Base-by-base conservation (phyloP, 2,797 vertebrate genomes). In the Poecile montanus region DNA sequence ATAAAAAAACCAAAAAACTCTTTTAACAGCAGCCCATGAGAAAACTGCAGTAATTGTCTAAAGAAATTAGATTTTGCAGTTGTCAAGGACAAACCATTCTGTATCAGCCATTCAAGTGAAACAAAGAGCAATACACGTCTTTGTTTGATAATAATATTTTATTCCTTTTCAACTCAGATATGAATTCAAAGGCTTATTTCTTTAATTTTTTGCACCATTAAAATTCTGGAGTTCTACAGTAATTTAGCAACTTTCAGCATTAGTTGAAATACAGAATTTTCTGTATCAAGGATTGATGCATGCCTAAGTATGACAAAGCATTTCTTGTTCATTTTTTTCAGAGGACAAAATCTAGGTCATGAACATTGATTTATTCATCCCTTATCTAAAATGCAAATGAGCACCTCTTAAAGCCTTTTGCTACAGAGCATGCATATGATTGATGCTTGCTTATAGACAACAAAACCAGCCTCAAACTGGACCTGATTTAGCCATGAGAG, bases 261-360 rank as follows among this genome's bases (percentile, higher is more conserved):
- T 13, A 50, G 34, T 0, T 57, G 30, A 85, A 93, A 74, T 17
- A 56, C 53, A 78, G 10, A 45, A 48, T 36, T 54, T 68, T 76
- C 42, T 61, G 29, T 2, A 38, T 4, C 0, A 4, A 51, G 30
- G 12, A 58, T 20, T 1, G 2, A 44, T 13, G 22, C 6, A 27
- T 32, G 12, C 27, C 15, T 29, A 85, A 67, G 26, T 57, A 60
- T 74, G 84, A 93, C 63, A 85, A 60, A 89, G 75, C 65, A 67
- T 29, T 93, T 54, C 42, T 48, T 61, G 40, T 6, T n/a, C 2
- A 18, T 36, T 45, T 82, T 26, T 29, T 26, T 12, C 70, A 88
- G 66, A 88, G 83, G 83, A 78, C 62, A 94, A 58, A 84, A 94
- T 62, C 36, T 66, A 91, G 74, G 89, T 77, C 78, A 83, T 57